Base-by-base conservation (phyloP, 2,888 invertebrate species). In the Cynaeus angustus region DNA sequence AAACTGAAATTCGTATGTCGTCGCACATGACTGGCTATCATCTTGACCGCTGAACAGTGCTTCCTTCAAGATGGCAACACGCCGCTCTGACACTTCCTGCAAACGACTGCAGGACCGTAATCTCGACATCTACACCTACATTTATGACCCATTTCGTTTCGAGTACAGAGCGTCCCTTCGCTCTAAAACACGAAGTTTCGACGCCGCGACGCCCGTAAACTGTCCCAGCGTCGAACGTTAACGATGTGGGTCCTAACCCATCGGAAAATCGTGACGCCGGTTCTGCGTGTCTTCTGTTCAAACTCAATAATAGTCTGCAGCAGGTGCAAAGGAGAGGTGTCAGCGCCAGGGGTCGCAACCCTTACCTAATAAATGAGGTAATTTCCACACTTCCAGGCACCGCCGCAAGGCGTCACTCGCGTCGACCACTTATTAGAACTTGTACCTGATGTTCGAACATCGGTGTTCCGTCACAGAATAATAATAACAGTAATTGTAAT, bases 261-360 rank as follows among this genome's bases (percentile, higher is more conserved):
- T 58, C 41, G 28, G 30, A 58, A 58, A 58, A 45, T 30, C 30
- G 13, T 26, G n/a, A 13, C 41, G 26, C 58, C 58, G 45, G 16
- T 8, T 26, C 78, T 79, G 78, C 72, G 73, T 74, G 74, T 78
- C 79, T 79, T 76, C 78, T 73, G 76, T 75, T 76, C 79, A 84
- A 85, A 85, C 85, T 86, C 85, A 84, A 85, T 85, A 86, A 85
- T 84, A 84, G 82, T 83, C 81, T 79, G 85, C 84, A 85, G 85
- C 85, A 85, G 86, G 86, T 86, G 86, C 84, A 85, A 85, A 85
- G 86, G 86, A 86, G 85, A 86, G 85, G 86, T 86, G 86, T 85
- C 86, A 86, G 85, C 83, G 80, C 75, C 86, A 86, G 85, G 84
- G 85, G 85, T 84, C 84, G 83, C 83, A 82, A 82, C 85, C 85